phyloP scores from a whole-genome alignment of 2,113 vertebrate genomes.

The Ibidorhyncha struthersii region DNA sequence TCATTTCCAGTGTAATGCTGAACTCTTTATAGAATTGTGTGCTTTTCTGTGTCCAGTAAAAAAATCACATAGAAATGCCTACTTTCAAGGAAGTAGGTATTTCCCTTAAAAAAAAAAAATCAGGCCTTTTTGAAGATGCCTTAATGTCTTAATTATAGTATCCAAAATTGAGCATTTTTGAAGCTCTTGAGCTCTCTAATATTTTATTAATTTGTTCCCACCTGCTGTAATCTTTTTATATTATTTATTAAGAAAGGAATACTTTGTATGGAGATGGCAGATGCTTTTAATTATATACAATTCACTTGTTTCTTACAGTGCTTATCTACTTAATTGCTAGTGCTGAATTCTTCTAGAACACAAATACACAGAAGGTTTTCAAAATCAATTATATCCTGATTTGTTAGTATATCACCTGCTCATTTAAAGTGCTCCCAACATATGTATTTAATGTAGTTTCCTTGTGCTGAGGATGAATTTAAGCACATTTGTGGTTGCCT shows the following conservation, averaged over 20 bases:
- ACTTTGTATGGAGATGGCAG: not conserved
- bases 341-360: not conserved
- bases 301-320: not conserved
- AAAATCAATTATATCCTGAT: not conserved
- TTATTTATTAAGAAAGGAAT: not conserved
- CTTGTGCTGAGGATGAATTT: not conserved
- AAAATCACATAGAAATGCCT: not conserved
- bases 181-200: not conserved
- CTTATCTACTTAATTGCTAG: not conserved
- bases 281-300: not conserved
- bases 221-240: not conserved
- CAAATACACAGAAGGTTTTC: not conserved
- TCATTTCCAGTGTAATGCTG: not conserved
- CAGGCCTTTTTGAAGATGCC: not conserved
- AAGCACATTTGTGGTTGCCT: not conserved
- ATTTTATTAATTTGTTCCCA: not conserved
- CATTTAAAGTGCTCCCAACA: not conserved
- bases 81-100: not conserved
- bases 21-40: not conserved
- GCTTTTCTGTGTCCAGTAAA: not conserved
- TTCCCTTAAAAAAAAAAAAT: not conserved
- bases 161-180: not conserved
- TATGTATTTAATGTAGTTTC: not conserved
- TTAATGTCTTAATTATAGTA: not conserved
- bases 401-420: not conserved